These are phyloP conservation scores for Callocephalon fimbriatum DNA, from an alignment of 2,113 vertebrate genomes.

Conservation along the genomic window DNA sequence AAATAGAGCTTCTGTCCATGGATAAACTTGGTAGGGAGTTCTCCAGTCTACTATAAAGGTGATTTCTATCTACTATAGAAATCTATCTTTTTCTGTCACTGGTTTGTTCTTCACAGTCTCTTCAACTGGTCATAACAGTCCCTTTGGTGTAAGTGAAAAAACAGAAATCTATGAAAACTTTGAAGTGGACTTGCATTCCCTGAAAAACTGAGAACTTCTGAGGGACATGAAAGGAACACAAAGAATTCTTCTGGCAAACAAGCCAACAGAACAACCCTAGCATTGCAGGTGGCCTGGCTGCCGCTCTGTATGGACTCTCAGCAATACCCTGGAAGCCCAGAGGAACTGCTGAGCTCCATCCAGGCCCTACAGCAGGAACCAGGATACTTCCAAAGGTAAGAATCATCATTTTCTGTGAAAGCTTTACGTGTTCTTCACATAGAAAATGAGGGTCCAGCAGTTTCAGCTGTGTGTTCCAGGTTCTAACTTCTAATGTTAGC, in stretches of 20 bases:
- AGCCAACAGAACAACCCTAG: not conserved
- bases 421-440: accelerated
- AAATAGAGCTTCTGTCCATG: not conserved
- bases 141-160: not conserved
- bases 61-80: not conserved
- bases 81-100: not conserved
- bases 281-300: not conserved
- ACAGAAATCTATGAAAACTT: not conserved
- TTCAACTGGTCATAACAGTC: not conserved
- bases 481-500: not conserved
- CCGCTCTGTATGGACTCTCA: not conserved
- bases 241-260: not conserved
- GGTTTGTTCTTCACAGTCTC: not conserved
- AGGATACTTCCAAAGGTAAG: not conserved
- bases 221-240: not conserved
- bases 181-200: not conserved
- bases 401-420: not conserved
- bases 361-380: not conserved
- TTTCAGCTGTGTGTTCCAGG: not conserved
- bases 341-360: not conserved
- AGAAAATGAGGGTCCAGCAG: not conserved
- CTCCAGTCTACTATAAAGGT: not conserved
- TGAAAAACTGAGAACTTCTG: not conserved
- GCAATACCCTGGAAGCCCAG: not conserved
- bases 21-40: not conserved